Base-by-base conservation (phyloP, 2,113 vertebrate genomes). In the Microcebus murinus region DNA sequence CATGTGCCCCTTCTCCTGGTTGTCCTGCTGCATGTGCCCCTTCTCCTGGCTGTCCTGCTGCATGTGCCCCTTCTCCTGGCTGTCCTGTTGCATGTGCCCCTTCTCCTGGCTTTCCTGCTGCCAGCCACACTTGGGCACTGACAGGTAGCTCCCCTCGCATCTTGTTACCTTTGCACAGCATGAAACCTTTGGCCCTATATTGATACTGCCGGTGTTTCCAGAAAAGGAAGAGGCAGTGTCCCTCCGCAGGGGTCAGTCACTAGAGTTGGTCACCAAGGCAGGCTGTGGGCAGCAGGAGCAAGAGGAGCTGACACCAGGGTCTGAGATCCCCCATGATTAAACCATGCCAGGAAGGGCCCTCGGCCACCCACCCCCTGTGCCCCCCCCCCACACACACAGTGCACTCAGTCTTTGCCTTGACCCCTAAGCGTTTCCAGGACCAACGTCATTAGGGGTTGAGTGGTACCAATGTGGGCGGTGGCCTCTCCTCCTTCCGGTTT, bases 401-500 rank as follows among this genome's bases (percentile, higher is more conserved):
- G 6, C 29, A n/a, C 71, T 59, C n/a, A 27, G 45, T 42, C 92
- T 90, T 31, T 52, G 68, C 71, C 12, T 0, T 57, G 29, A 76
- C 73, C 70, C 79, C 70, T 81, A 34, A 71, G 25, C 61, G 74
- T 79, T 84, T 74, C 93, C 57, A 59, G n/a, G 27, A 52, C 61
- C 82, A 84, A 90, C 92, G 90, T 92, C 87, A 87, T 11, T 68
- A 59, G 70, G 82, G 25, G 21, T 61, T 84, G 83, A 91, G 63
- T 84, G 74, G 67, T 77, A 52, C 83, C 90, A 63, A 9, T 57
- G 95, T 94, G 87, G 96, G 95, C 1, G 63, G 89, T 71, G 50
- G 61, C 45, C 82, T 98, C 94, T 97, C 94, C 89, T 98, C 90
- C 98, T 98, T 98, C 97, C 71, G 96, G 97, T 98, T 98, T 98